Evolutionary conservation across 2,113 vertebrate genomes (phyloP).

Genomic region (Ictalurus punctatus): DNA sequence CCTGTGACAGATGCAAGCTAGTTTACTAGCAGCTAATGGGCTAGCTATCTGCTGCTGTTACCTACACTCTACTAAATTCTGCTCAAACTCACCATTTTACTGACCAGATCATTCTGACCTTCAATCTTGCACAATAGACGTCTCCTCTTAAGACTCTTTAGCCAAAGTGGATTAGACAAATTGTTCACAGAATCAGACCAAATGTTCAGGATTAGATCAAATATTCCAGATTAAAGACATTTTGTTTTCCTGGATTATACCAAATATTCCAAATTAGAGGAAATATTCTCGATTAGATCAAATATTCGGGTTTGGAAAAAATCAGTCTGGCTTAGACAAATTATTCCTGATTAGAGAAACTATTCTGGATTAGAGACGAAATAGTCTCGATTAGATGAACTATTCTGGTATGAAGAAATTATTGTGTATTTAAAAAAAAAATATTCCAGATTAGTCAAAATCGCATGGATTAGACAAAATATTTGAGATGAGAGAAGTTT

Average conservation of each 20-base stretch:
- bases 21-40: background rate
- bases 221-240: background rate
- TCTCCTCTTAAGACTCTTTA: background rate
- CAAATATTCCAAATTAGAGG: background rate
- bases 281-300: background rate
- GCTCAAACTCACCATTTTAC: background rate
- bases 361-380: background rate
- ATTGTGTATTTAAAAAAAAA: background rate
- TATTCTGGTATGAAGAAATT: background rate
- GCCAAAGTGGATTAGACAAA: background rate
- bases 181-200: background rate
- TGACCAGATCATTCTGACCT: background rate
- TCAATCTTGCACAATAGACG: background rate
- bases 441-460: background rate
- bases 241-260: background rate
- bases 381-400: background rate
- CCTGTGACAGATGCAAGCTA: background rate
- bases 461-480: background rate
- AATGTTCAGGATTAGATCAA: background rate
- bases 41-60: background rate
- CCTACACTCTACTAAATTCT: background rate
- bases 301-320: background rate
- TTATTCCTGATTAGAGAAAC: background rate
- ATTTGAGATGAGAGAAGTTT: background rate
- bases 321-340: background rate